Percentiles rank a stretch among this genome's conserved stretches.
phyloP scores from a whole-genome alignment of 2,797 vertebrate species.

The Sciurus vulgaris region DNA sequence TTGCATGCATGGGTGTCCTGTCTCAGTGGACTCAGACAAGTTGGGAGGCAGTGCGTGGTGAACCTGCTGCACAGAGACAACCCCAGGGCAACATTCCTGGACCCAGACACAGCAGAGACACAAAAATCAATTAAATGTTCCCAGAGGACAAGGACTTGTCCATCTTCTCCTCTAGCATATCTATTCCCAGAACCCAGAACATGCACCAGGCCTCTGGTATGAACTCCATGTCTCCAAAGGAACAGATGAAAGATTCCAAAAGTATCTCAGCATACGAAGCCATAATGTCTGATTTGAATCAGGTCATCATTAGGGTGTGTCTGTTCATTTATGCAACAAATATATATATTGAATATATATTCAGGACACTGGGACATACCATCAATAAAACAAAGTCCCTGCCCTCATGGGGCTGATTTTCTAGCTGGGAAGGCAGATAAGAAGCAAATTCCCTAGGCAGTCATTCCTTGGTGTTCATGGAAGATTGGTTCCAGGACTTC shows the following conservation, averaged over 20 bases:
- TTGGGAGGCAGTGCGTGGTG: not conserved
- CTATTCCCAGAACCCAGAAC: not conserved
- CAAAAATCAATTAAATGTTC: not conserved
- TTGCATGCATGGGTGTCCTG: too few species aligned
- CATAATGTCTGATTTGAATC: not conserved
- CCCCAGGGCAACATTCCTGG: not conserved
- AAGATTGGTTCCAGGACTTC: not conserved
- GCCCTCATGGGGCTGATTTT: not conserved
- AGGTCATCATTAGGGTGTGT: not conserved
- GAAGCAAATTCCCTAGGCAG: not conserved
- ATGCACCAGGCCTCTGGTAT: fast-evolving
- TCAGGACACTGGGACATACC: not conserved
- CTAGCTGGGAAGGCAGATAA: not conserved
- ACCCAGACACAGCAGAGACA: not conserved
- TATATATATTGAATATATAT: conserved; percentile 34
- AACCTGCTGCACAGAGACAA: not conserved
- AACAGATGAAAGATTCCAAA: conserved; percentile 4
- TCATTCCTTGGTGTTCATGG: not conserved
- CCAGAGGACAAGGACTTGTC: not conserved
- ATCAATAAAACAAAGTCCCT: conserved; percentile 4
- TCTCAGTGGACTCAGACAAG: not conserved
- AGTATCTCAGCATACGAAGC: not conserved
- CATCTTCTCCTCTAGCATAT: not conserved
- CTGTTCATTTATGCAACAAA: conserved; percentile 39
- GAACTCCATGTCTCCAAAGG: not conserved